Base-by-base conservation (phyloP, 2,888 invertebrate genomes). In the Dyspetes luteomarginatus region DNA sequence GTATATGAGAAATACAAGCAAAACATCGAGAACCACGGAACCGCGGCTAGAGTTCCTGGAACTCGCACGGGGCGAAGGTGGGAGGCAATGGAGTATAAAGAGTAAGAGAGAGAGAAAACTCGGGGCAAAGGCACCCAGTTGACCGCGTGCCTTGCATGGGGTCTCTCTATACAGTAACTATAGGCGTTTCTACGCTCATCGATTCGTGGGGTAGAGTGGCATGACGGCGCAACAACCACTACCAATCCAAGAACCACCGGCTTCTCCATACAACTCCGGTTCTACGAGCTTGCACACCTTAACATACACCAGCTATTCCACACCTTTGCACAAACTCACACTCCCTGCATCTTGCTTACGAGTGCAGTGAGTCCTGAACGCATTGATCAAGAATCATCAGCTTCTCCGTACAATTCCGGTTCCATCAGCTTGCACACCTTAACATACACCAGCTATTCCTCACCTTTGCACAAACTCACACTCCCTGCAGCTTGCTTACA, bases 71-170 rank as follows among this genome's bases (percentile, higher is more conserved):
- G 19, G 58, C 24, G 67, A n/a, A n/a, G n/a, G n/a, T n/a, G n/a
- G n/a, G n/a, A n/a, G 60, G 19, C 24, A 65, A 68, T 48, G 43
- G 30, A 15, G 30, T 55, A 26, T 3, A 22, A n/a, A 41, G 52
- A 52, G 60, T 5, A 36, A 22, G 36, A 17, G 45, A 17, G 48
- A 9, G 50, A 36, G 56, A 9, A 15, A 65, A 62, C 62, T 17
- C 71, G 30, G 80, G 76, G 76, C 56, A 68, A 73, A 81, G 76
- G 76, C 72, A 81, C 76, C 76, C 81, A 77, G 77, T 68, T 81
- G 81, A 81, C 81, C 81, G 81, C 81, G 81, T 81, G 81, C 81
- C 77, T 77, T 65, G 73, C 77, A 77, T 77, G 77, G 77, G 81
- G 73, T 76, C 60, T 68, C 58, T 17, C 48, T 48, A 48, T 69